Evolutionary conservation across 2,113 vertebrate species (phyloP).

Genomic region (Dromas ardeola): DNA sequence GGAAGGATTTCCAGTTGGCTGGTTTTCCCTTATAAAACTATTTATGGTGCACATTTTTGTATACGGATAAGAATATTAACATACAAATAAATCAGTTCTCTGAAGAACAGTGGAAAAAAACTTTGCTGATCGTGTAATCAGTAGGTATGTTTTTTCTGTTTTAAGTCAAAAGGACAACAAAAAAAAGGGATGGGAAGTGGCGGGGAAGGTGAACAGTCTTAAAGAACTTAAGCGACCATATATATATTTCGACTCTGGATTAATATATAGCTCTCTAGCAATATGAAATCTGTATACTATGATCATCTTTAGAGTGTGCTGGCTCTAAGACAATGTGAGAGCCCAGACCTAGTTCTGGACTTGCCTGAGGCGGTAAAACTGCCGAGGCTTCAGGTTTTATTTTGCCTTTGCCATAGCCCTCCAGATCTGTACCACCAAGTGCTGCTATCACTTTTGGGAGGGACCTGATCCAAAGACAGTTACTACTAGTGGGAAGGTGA

Average conservation of each 20-base stretch:
- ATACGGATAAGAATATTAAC: slow-evolving; percentile 1
- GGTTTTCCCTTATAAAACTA: slow-evolving; percentile 57
- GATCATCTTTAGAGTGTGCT: neutral
- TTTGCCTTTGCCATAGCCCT: neutral
- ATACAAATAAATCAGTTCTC: slow-evolving; percentile 46
- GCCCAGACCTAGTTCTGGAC: neutral
- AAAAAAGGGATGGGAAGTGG: neutral
- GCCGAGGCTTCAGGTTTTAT: neutral
- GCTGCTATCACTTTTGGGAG: neutral
- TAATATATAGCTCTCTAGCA: neutral
- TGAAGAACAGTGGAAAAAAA: neutral
- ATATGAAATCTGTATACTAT: neutral
- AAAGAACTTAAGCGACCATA: neutral
- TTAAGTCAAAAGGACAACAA: neutral
- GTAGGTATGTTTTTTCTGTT: neutral
- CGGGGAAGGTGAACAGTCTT: neutral
- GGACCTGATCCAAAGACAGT: neutral
- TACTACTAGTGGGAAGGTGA: neutral
- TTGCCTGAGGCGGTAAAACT: neutral
- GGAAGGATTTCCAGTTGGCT: slow-evolving; percentile 74
- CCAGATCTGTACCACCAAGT: neutral
- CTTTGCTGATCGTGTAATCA: neutral
- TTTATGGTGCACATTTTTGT: slow-evolving; percentile 51
- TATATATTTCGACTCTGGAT: neutral
- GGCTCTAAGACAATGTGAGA: neutral